A percentile compares a stretch with the other conserved stretches of the same genome.
Evolutionary conservation across 2,888 invertebrate genomes (phyloP).

Genomic region (Trissolcus brochymenae): DNA sequence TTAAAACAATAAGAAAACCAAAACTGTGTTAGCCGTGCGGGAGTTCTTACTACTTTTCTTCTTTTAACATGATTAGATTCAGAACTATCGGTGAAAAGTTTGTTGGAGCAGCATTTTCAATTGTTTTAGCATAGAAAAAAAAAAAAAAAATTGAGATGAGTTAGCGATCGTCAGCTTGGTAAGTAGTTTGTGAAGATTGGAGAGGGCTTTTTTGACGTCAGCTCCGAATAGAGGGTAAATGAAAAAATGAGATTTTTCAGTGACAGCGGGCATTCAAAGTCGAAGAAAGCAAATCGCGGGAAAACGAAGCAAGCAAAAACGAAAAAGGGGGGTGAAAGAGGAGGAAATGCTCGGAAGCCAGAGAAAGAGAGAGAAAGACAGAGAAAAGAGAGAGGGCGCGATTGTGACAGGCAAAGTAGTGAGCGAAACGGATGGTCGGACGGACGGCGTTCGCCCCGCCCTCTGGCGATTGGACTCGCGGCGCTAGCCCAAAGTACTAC

Average conservation of each 20-base stretch:
- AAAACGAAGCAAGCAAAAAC: background rate
- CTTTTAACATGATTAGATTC: too few relatives aligned
- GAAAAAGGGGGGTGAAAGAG: conserved; percentile 1
- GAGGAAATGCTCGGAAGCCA: background rate
- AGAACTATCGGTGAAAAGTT: too few relatives aligned
- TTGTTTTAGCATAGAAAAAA: too few relatives aligned
- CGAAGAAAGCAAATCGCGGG: background rate
- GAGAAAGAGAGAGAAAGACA: background rate
- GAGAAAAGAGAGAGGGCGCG: background rate
- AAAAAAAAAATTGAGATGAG: too few relatives aligned
- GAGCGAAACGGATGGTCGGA: conserved; percentile 5
- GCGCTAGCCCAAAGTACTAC: conserved; percentile 29
- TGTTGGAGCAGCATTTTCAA: too few relatives aligned
- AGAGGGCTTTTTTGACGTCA: background rate
- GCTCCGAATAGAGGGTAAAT: background rate
- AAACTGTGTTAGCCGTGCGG: too few relatives aligned
- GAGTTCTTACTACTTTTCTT: too few relatives aligned
- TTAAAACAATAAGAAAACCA: too few relatives aligned
- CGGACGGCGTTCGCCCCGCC: conserved; percentile 64
- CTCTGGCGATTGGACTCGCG: conserved; percentile 60
- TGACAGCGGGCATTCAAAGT: conserved; percentile 3
- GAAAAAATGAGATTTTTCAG: background rate
- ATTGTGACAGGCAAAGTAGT: background rate
- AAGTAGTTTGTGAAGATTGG: too few relatives aligned
- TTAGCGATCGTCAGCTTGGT: too few relatives aligned